A percentile compares a stretch with the other conserved stretches of the same genome.
phyloP scores from a whole-genome alignment of 2,113 vertebrate genomes.

The Cryptoleucopteryx plumbea region DNA sequence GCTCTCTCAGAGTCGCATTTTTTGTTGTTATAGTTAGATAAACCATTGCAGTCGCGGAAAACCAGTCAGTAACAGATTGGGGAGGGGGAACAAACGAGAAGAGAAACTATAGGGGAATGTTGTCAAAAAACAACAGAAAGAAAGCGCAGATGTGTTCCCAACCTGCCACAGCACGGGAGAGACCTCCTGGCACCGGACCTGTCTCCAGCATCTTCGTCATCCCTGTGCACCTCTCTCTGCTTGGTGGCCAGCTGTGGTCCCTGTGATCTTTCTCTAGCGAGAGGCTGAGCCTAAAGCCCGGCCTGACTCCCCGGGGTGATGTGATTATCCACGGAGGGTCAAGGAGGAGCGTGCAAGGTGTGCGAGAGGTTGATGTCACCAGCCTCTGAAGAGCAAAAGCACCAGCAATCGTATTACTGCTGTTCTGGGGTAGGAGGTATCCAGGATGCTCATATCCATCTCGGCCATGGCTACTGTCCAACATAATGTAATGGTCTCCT shows the following conservation, averaged over 20 bases:
- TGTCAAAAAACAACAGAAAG: neutral
- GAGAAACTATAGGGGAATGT: neutral
- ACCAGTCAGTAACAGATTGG: neutral
- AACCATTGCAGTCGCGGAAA: neutral
- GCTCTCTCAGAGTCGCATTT: neutral
- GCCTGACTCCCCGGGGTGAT: neutral
- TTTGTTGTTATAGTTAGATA: neutral
- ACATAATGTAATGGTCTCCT: neutral
- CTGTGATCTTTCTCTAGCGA: neutral
- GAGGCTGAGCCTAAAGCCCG: neutral
- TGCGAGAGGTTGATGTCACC: neutral
- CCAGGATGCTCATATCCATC: neutral
- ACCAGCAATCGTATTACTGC: neutral
- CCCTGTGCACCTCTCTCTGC: neutral
- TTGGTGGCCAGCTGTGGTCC: neutral
- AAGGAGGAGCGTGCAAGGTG: neutral
- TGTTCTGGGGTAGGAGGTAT: neutral
- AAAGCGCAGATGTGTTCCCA: neutral
- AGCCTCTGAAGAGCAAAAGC: neutral
- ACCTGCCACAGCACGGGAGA: fast-evolving
- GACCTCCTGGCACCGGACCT: neutral
- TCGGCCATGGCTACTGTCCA: neutral
- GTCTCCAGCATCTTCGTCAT: neutral
- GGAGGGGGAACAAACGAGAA: fast-evolving
- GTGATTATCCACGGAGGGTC: neutral